Conservation (phyloP, 2,797 vertebrate species). For the Dermochelys coriacea region DNA sequence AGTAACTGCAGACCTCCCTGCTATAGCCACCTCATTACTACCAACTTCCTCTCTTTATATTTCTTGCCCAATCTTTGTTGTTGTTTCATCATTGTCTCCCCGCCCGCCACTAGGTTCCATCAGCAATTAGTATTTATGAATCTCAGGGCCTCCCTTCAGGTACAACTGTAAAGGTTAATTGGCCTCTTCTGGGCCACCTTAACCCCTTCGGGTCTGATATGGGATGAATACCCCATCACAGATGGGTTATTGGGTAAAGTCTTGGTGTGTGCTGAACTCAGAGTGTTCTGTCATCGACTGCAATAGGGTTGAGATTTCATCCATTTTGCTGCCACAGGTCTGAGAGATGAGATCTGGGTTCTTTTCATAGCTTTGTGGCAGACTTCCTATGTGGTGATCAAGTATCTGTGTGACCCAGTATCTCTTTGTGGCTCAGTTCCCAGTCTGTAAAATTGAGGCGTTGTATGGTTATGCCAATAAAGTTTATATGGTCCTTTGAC, state of each 20-base stretch:
- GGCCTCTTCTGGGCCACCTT: background rate
- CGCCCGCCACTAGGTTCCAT: background rate
- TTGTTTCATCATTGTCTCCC: background rate
- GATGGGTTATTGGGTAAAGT: conserved; percentile 8
- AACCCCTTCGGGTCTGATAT: background rate
- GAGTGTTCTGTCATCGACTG: background rate
- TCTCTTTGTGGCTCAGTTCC: background rate
- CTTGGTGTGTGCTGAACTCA: conserved; percentile 6
- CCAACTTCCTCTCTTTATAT: background rate
- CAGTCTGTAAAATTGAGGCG: background rate
- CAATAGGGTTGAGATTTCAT: conserved; percentile 1
- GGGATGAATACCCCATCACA: conserved; percentile 30
- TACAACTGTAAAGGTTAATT: background rate
- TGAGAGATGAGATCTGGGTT: background rate
- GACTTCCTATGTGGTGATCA: background rate
- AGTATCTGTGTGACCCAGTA: background rate
- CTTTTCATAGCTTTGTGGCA: background rate
- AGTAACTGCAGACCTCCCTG: background rate
- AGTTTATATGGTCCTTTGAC: background rate
- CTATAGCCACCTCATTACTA: background rate
- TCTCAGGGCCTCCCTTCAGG: background rate
- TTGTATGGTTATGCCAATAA: background rate
- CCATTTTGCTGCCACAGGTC: conserved; percentile 7
- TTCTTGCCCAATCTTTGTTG: background rate
- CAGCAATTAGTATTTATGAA: background rate